Conservation (phyloP, 2,113 vertebrate species). For the Chinchilla lanigera region DNA sequence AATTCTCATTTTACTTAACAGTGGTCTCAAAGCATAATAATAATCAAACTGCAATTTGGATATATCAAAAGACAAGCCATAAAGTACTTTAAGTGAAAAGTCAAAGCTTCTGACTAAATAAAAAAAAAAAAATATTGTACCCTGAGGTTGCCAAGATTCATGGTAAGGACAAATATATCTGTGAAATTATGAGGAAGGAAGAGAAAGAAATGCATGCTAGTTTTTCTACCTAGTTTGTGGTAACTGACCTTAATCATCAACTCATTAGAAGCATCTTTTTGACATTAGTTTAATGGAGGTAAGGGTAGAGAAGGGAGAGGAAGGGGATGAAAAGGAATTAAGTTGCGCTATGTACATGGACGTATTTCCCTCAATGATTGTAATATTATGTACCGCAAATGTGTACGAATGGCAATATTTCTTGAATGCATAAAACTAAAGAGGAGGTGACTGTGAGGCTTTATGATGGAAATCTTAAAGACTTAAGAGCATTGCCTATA, state of each 20-base stretch:
- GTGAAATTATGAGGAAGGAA: background rate
- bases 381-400: background rate
- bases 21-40: background rate
- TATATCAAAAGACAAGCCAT: background rate
- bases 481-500: background rate
- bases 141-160: background rate
- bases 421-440: background rate
- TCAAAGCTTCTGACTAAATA: background rate
- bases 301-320: background rate
- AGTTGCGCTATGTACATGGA: background rate
- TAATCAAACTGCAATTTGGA: background rate
- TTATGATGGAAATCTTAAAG: background rate
- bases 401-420: background rate
- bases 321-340: background rate
- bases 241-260: background rate
- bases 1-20: background rate
- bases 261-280: conserved; percentile 13
- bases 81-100: background rate
- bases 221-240: background rate
- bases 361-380: background rate
- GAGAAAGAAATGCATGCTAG: background rate
- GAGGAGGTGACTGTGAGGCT: background rate
- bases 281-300: background rate
- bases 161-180: background rate
- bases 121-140: background rate